phyloP scores from a whole-genome alignment of 2,113 vertebrate genomes.

The Penelope pileata region DNA sequence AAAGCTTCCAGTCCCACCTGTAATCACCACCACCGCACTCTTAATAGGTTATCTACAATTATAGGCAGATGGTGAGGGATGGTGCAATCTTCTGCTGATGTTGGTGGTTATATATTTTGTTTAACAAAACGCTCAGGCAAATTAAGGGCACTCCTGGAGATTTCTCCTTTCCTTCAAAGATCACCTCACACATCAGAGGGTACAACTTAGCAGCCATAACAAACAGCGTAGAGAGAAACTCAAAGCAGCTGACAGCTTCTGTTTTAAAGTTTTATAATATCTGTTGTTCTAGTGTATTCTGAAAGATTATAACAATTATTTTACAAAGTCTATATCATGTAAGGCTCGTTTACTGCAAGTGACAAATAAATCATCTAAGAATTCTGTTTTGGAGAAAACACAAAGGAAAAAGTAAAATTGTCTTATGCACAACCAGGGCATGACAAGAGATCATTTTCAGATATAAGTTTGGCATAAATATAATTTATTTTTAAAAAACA shows the following conservation, averaged over 20 bases:
- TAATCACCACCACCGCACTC: constrained; percentile 34
- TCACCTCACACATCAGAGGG: constrained; percentile 13
- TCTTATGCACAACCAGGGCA: background rate
- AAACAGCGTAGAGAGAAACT: background rate
- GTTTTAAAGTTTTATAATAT: background rate
- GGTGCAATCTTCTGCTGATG: background rate
- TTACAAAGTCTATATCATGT: background rate
- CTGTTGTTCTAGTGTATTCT: background rate
- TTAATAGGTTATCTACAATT: constrained; percentile 47
- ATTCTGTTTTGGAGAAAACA: background rate
- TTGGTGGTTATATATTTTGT: constrained; percentile 9
- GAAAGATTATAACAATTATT: background rate
- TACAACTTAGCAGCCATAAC: background rate
- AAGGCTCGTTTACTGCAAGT: background rate
- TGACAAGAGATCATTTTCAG: background rate
- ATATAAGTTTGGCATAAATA: background rate
- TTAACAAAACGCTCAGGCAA: constrained; percentile 22
- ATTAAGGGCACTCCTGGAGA: constrained; percentile 59
- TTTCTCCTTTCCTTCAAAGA: constrained; percentile 42
- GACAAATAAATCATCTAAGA: background rate
- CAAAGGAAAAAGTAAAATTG: background rate
- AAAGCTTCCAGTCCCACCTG: constrained; percentile 57
- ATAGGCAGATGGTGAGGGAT: constrained; percentile 51
- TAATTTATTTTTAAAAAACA: background rate
- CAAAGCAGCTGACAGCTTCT: background rate